phyloP scores from a whole-genome alignment of 2,888 invertebrate genomes.

The Hemistola chrysoprasaria region DNA sequence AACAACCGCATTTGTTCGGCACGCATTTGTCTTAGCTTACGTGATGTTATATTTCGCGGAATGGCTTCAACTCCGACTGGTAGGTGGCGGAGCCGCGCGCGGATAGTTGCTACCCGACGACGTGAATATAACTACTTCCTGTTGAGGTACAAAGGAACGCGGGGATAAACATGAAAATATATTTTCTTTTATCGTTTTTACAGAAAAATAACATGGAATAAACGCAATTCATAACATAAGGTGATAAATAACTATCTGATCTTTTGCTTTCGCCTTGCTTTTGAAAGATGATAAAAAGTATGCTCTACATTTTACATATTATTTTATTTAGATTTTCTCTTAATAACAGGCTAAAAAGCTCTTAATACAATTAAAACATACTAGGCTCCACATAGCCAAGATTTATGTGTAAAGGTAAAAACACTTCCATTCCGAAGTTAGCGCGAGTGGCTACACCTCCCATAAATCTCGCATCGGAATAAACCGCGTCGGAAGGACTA shows the following conservation, averaged over 20 bases:
- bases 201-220: too few species aligned
- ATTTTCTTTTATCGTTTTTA: too few species aligned
- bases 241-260: too few species aligned
- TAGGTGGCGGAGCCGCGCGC: too few species aligned
- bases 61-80: constrained; percentile 18
- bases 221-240: too few species aligned
- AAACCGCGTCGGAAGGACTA: constrained; percentile 55
- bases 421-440: constrained; percentile 9
- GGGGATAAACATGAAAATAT: constrained; percentile 7
- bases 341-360: too few species aligned
- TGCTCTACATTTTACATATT: too few species aligned
- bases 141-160: constrained; percentile 2
- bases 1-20: constrained; percentile 50
- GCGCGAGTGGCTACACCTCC: constrained; percentile 6
- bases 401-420: neutral
- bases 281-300: too few species aligned
- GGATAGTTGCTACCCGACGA: constrained; percentile 6
- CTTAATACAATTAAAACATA: too few species aligned
- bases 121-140: constrained; percentile 14
- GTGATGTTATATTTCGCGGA: constrained; percentile 45
- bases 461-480: constrained; percentile 61
- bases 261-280: too few species aligned
- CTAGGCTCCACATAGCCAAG: too few species aligned
- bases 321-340: too few species aligned
- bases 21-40: constrained; percentile 50